A percentile compares a stretch with the other conserved stretches of the same genome.
phyloP scores from a whole-genome alignment of 2,888 invertebrate genomes.

The Conchocele bisecta region DNA sequence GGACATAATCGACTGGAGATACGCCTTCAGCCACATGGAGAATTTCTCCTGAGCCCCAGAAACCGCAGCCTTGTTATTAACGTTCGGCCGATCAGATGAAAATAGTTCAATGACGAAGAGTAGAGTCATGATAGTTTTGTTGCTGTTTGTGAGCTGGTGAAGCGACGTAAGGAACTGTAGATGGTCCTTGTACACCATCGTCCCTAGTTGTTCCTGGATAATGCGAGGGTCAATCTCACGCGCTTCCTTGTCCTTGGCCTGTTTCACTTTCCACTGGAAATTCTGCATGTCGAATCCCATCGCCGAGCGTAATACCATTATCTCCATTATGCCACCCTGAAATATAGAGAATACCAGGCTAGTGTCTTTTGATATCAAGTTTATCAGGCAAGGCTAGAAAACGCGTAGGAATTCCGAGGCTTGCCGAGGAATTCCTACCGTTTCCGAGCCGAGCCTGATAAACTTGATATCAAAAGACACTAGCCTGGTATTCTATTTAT shows the following conservation, averaged over 20 bases:
- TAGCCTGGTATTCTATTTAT: slow-evolving; percentile 2
- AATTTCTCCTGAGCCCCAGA: slow-evolving; percentile 85
- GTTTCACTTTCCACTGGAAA: slow-evolving; percentile 68
- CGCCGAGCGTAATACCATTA: slow-evolving; percentile 83
- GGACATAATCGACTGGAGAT: slow-evolving; percentile 88
- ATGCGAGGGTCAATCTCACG: slow-evolving; percentile 63
- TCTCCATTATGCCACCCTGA: slow-evolving; percentile 83
- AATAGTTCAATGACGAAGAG: slow-evolving; percentile 83
- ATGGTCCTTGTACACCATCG: slow-evolving; percentile 82
- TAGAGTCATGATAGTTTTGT: slow-evolving; percentile 82
- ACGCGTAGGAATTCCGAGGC: no score
- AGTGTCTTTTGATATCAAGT: no score
- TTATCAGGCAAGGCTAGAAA: no score
- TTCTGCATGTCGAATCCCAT: slow-evolving; percentile 80
- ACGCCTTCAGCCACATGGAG: slow-evolving; percentile 91
- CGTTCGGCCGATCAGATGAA: slow-evolving; percentile 81
- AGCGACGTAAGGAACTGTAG: slow-evolving; percentile 82
- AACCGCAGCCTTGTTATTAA: slow-evolving; percentile 76
- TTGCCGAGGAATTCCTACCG: no score
- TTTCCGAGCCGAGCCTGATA: no score
- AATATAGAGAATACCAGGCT: slow-evolving; percentile 28
- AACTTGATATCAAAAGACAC: no score
- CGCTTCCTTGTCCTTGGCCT: slow-evolving; percentile 29
- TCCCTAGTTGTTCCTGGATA: slow-evolving; percentile 67
- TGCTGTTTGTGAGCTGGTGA: slow-evolving; percentile 81